Conservation (phyloP, 1,140 invertebrate species). For the Drosophila bipectinata region DNA sequence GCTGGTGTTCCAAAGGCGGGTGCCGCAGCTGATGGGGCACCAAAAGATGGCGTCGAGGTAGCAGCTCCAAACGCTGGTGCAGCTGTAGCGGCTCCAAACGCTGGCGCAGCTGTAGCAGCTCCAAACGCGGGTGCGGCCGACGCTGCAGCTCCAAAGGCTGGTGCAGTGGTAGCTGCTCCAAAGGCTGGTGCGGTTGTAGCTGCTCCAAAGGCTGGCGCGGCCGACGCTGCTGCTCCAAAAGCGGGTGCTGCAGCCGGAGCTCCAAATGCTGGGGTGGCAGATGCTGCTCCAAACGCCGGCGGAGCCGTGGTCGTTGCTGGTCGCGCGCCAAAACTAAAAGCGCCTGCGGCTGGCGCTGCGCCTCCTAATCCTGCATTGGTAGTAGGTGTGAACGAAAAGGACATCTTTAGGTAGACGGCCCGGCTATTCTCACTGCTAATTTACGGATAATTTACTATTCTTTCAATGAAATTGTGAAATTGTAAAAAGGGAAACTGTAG, state of each 20-base stretch:
- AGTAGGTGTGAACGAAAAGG: slow-evolving; percentile 67
- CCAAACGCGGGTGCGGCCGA: background rate
- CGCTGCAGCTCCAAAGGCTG: slow-evolving; percentile 21
- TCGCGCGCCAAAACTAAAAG: slow-evolving; percentile 73
- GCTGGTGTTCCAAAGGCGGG: slow-evolving; percentile 1
- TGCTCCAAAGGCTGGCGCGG: slow-evolving; percentile 19
- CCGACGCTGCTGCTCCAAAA: slow-evolving; percentile 23
- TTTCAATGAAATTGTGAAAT: background rate
- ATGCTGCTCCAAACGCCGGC: slow-evolving; percentile 22
- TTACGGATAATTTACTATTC: slow-evolving; percentile 1
- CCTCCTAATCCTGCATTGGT: slow-evolving; percentile 47
- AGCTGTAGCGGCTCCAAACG: slow-evolving; percentile 21
- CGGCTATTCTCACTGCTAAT: background rate
- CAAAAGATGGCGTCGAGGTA: slow-evolving; percentile 26
- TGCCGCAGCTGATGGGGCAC: slow-evolving; percentile 1
- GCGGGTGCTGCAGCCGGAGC: slow-evolving; percentile 5
- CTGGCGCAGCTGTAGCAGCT: slow-evolving; percentile 4
- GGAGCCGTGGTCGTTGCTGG: slow-evolving; percentile 42
- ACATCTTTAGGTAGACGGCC: slow-evolving; percentile 47
- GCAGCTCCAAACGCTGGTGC: slow-evolving; percentile 33
- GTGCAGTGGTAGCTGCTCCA: slow-evolving; percentile 22
- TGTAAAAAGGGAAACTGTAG: no score
- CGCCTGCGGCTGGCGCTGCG: slow-evolving; percentile 36
- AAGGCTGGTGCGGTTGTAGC: slow-evolving; percentile 23
- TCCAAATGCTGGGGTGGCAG: slow-evolving; percentile 32